A percentile compares a stretch with the other conserved stretches of the same genome.
phyloP scores from a whole-genome alignment of 2,113 vertebrate genomes.

The Ctenomys sociabilis region DNA sequence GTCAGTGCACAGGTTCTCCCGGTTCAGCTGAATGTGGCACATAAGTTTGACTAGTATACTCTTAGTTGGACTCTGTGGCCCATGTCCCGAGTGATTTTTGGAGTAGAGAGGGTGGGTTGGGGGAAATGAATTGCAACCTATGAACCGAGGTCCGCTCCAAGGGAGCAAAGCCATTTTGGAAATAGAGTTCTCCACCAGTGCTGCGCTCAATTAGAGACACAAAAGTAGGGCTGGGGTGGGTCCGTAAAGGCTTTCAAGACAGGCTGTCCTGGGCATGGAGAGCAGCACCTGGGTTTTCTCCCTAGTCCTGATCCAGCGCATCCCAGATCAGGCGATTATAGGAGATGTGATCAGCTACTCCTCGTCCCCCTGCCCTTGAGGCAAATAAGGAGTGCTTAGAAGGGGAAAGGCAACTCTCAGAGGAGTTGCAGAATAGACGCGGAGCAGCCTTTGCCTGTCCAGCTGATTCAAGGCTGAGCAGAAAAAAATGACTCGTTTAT shows the following conservation, averaged over 20 bases:
- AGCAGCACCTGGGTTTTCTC: not conserved
- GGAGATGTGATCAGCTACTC: not conserved
- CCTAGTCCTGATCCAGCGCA: not conserved
- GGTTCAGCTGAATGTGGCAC: not conserved
- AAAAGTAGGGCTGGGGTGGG: not conserved
- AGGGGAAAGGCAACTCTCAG: conserved; percentile 27
- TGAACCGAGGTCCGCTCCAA: conserved; percentile 47
- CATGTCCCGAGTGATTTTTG: not conserved
- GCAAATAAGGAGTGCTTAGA: not conserved
- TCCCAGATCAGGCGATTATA: not conserved
- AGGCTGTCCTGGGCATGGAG: not conserved
- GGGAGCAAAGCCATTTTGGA: conserved; percentile 80
- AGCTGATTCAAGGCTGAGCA: not conserved
- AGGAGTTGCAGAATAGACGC: not conserved
- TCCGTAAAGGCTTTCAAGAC: not conserved
- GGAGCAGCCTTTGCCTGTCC: not conserved
- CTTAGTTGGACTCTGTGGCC: not conserved
- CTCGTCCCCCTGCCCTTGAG: not conserved
- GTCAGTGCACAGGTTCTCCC: not conserved
- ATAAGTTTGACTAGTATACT: not conserved
- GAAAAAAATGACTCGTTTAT: not conserved
- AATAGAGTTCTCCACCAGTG: conserved; percentile 46
- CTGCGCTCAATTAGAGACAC: not conserved
- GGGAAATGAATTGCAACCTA: conserved; percentile 63
- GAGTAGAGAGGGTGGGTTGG: conserved; percentile 34